These are phyloP conservation scores for Sphinx pinastri DNA, from an alignment of 2,888 invertebrate genomes.

Conservation along the genomic window DNA sequence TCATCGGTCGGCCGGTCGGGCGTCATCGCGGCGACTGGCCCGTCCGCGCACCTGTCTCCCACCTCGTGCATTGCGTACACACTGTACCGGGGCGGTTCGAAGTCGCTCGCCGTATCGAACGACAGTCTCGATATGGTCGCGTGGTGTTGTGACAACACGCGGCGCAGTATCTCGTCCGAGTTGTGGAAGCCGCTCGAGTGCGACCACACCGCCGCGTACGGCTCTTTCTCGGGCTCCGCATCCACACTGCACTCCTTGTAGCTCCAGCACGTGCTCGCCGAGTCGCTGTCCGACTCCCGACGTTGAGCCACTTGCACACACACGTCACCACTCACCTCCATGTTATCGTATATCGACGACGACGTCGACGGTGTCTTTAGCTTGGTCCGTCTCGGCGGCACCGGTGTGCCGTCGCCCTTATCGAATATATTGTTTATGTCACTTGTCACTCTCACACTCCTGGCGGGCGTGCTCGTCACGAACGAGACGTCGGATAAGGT, in stretches of 20 bases:
- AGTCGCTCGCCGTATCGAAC: conserved; percentile 72
- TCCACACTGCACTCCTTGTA: conserved; percentile 74
- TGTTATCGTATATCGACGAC: conserved; percentile 54
- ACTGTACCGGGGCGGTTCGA: conserved; percentile 63
- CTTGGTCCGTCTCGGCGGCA: conserved; percentile 62
- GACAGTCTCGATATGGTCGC: conserved; percentile 70
- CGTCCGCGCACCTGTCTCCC: conserved; percentile 73
- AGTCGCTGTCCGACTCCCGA: conserved; percentile 67
- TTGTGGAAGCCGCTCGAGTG: conserved; percentile 78
- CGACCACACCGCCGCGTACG: conserved; percentile 75
- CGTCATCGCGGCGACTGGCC: conserved; percentile 73
- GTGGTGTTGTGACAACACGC: conserved; percentile 66
- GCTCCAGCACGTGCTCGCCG: conserved; percentile 78
- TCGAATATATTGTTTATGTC: conserved; percentile 53
- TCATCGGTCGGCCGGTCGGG: conserved; percentile 75
- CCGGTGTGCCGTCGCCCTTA: conserved; percentile 57
- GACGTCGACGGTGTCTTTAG: conserved; percentile 56
- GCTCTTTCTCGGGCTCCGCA: conserved; percentile 56
- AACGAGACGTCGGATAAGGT: conserved; percentile 62
- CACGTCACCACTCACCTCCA: conserved; percentile 49
- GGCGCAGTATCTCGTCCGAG: conserved; percentile 68
- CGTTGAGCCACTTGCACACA: conserved; percentile 42
- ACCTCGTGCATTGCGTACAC: conserved; percentile 75
- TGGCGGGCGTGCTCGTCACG: conserved; percentile 65
- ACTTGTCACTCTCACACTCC: conserved; percentile 47